phyloP scores from a whole-genome alignment of 1,140 invertebrate genomes.

The Zeugodacus cucurbitae region DNA sequence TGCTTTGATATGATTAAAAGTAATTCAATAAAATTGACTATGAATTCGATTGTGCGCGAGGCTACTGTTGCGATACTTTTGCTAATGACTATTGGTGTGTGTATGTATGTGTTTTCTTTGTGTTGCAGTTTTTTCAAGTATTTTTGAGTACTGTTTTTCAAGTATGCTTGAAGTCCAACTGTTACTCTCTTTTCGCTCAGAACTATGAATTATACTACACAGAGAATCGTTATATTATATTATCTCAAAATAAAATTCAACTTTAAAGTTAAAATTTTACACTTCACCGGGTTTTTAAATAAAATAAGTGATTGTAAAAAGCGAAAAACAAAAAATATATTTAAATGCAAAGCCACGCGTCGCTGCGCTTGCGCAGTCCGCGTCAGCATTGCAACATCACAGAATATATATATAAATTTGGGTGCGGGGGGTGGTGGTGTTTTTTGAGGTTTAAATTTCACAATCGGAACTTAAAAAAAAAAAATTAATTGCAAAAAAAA shows the following conservation, averaged over 20 bases:
- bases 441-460: background rate
- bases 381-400: background rate
- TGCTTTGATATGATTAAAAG: background rate
- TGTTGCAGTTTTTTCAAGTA: slow-evolving; percentile 50
- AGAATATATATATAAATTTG: slow-evolving; percentile 31
- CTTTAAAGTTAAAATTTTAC: background rate
- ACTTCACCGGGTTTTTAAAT: background rate
- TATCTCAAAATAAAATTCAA: background rate
- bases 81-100: too few species aligned
- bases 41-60: slow-evolving; percentile 11
- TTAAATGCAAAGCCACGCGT: background rate
- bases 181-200: background rate
- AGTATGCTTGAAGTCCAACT: background rate
- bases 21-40: background rate
- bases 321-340: background rate
- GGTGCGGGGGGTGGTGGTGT: background rate
- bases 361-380: background rate
- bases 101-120: too few species aligned
- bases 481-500: background rate
- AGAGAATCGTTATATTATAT: background rate
- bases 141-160: slow-evolving; percentile 43
- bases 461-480: background rate
- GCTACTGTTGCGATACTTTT: background rate
- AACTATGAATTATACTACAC: background rate
- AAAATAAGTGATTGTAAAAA: background rate